phyloP scores from a whole-genome alignment of 1,140 invertebrate genomes.

The Drosophila arizonae region DNA sequence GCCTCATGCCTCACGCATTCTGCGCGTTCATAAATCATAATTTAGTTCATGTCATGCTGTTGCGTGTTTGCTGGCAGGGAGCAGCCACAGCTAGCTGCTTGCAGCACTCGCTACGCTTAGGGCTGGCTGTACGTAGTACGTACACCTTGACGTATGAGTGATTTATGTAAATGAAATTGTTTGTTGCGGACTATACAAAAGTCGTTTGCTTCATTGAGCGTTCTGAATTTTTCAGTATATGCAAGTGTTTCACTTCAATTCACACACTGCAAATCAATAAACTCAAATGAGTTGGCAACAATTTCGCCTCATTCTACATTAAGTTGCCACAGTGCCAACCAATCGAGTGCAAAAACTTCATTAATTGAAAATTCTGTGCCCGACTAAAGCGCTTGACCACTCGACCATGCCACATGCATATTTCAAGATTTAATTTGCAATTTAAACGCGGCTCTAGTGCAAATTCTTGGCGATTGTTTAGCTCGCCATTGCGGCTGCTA shows the following conservation, averaged over 20 bases:
- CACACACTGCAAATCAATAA: conserved; percentile 27
- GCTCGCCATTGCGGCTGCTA: conserved; percentile 19
- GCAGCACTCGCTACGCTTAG: conserved; percentile 18
- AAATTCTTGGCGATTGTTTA: conserved; percentile 29
- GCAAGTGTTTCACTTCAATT: conserved; percentile 17
- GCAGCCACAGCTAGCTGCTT: conserved; percentile 6
- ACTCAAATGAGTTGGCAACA: conserved; percentile 48
- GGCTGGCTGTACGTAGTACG: conserved; percentile 14
- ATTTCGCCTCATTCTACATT: conserved; percentile 25
- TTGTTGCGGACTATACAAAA: conserved; percentile 36
- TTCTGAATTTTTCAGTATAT: conserved; percentile 20
- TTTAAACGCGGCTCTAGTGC: conserved; percentile 23
- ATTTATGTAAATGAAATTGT: conserved; percentile 74
- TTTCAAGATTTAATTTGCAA: conserved; percentile 66
- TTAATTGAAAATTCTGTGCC: conserved; percentile 50
- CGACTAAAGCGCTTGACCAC: conserved; percentile 14
- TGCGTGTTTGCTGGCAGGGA: conserved; percentile 52
- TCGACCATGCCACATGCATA: conserved; percentile 41
- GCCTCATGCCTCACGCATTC: not conserved
- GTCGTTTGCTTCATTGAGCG: conserved; percentile 45
- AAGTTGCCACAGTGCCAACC: conserved; percentile 11
- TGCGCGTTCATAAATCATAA: conserved; percentile 64
- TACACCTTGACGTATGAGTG: conserved; percentile 63
- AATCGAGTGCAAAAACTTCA: conserved; percentile 35
- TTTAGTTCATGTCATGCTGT: conserved; percentile 66